A percentile compares a stretch with the other conserved stretches of the same genome.
Conservation (phyloP, 2,888 invertebrate species). For the Heliconius hortense region DNA sequence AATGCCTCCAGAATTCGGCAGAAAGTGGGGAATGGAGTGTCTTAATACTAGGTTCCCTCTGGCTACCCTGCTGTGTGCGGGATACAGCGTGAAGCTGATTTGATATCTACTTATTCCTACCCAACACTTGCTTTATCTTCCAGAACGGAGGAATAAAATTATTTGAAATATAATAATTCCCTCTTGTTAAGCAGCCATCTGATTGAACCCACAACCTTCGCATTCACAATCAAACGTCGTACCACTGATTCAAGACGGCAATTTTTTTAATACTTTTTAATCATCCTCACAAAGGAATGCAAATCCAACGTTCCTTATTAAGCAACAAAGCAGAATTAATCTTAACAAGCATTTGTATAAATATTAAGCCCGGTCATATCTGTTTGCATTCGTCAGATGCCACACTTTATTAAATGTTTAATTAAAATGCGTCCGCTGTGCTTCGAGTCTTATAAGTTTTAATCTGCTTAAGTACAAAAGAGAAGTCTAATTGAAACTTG, state of each 20-base stretch:
- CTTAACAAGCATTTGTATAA: constrained; percentile 13
- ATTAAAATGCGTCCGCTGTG: constrained; percentile 32
- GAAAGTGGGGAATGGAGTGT: no score
- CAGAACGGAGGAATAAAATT: no score
- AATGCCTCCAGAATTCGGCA: no score
- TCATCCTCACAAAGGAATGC: neutral
- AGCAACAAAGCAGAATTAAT: constrained; percentile 9
- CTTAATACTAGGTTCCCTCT: no score
- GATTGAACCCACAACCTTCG: neutral
- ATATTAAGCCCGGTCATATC: constrained; percentile 20
- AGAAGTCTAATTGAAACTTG: constrained; percentile 11
- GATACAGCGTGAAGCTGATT: no score
- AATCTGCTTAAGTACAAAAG: constrained; percentile 22
- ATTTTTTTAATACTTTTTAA: neutral
- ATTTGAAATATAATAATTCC: no score
- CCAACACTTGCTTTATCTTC: no score
- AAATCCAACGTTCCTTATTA: neutral
- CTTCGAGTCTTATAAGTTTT: constrained; percentile 22
- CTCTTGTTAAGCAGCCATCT: neutral
- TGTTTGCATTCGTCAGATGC: constrained; percentile 27
- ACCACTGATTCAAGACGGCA: neutral
- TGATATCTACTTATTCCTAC: no score
- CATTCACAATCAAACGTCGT: neutral
- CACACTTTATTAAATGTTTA: constrained; percentile 31
- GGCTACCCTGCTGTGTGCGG: no score